A percentile compares a stretch with the other conserved stretches of the same genome.
Conservation (phyloP, 2,888 invertebrate genomes). For the Siphonodentalium dalli region DNA sequence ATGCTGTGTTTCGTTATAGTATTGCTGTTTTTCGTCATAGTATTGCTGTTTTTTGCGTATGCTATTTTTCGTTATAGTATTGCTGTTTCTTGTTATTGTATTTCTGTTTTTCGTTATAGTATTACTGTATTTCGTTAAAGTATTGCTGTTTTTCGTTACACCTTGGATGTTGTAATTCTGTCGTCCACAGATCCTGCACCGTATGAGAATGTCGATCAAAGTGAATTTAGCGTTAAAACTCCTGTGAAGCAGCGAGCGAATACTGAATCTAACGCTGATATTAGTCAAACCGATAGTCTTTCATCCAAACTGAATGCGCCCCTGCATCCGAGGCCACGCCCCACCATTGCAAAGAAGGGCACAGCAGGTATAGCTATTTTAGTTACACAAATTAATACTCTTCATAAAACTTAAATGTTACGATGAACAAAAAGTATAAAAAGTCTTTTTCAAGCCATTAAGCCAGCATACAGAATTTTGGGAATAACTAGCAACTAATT, state of each 20-base stretch:
- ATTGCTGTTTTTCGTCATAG: not conserved
- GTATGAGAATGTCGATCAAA: slow-evolving; percentile 18
- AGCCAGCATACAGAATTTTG: too few species aligned
- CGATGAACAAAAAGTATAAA: too few species aligned
- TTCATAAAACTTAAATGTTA: too few species aligned
- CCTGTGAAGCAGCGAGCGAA: slow-evolving; percentile 31
- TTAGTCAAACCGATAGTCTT: slow-evolving; percentile 12
- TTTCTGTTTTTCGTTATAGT: slow-evolving; percentile 30
- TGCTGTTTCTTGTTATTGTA: slow-evolving; percentile 14
- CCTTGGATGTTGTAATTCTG: too few species aligned
- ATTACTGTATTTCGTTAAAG: too few species aligned
- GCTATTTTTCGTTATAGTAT: slow-evolving; percentile 1
- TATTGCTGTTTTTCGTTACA: too few species aligned
- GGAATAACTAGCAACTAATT: too few species aligned
- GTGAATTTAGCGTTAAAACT: slow-evolving; percentile 9
- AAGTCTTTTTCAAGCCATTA: too few species aligned
- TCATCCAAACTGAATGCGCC: slow-evolving; percentile 34
- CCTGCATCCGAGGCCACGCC: slow-evolving; percentile 72
- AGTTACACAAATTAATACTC: too few species aligned
- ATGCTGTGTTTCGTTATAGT: slow-evolving; percentile 7
- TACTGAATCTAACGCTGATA: slow-evolving; percentile 25
- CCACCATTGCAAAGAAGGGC: slow-evolving; percentile 73
- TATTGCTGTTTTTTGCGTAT: not conserved
- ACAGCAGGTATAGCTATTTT: slow-evolving; percentile 40
- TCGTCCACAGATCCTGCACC: slow-evolving; percentile 40